Base-by-base conservation (phyloP, 2,113 vertebrate genomes). In the Sula dactylatra region DNA sequence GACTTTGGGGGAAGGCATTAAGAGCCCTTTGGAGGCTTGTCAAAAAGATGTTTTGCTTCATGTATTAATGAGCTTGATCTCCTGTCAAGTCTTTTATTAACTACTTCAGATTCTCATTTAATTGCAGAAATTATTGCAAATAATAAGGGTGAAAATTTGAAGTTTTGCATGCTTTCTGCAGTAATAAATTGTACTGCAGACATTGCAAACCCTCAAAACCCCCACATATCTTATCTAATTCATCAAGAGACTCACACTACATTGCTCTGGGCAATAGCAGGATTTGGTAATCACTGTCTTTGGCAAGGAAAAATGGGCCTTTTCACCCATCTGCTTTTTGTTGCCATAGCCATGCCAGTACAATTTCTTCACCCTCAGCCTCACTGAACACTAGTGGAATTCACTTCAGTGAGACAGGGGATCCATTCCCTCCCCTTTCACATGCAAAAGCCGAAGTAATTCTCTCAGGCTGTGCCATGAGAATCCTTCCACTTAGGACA, bases 321-420 rank as follows among this genome's bases (percentile, higher is more conserved):
- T 72, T 81, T 12, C 66, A 20, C 66, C 19, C 7, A 6, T 32
- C 32, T 47, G 42, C 4, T 15, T 49, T 40, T 12, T n/a, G 16
- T 18, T 64, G 12, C 44, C 55, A 31, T 3, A 3, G 29, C 22
- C 36, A 16, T 14, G 13, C 36, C 77, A 50, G 36, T 10, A 13
- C 26, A 6, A 13, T 31, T 65, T 25, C 73, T 67, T 62, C 69
- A 52, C 34, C 45, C 61, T 16, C 72, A 32, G 62, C 40, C 40
- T n/a, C 16, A 0, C 4, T 9, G 4, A 38, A 7, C 17, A 19
- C 15, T 3, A 13, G 11, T 3, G 10, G 27, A 34, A 49, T 22
- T 74, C 20, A 3, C 45, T 36, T 34, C 11, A 21, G n/a, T 13
- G 14, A 32, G 6, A 17, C 21, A 13, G 17, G 10, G 14, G 32